Percentiles rank a stretch among this genome's conserved stretches.
Evolutionary conservation across 30 jellyfish, hydroid and myxozoan species (phyloP).

Genomic region (Aurelia aurita complex sp. Pacific): DNA sequence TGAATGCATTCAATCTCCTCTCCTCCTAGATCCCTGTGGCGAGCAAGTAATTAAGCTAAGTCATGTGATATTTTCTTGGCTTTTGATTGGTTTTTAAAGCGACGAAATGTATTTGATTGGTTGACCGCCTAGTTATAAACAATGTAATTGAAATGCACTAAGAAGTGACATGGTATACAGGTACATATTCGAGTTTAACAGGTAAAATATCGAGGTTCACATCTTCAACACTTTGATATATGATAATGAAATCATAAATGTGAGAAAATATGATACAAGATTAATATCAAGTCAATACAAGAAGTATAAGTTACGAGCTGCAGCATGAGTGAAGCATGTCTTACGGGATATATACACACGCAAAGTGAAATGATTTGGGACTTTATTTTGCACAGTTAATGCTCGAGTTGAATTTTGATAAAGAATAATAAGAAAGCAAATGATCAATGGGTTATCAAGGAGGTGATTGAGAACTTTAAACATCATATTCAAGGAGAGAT

Average conservation of each 20-base stretch:
- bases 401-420: no score
- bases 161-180: slow-evolving; percentile 12
- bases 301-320: neutral
- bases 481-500: no score
- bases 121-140: slow-evolving; percentile 14
- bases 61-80: neutral
- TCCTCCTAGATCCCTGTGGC: no score
- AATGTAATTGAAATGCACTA: slow-evolving; percentile 32
- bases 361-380: neutral
- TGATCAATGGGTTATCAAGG: no score
- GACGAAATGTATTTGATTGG: neutral
- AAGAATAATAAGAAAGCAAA: no score
- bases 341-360: neutral
- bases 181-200: slow-evolving; percentile 6
- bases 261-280: no score
- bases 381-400: neutral
- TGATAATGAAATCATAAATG: neutral
- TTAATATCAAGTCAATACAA: neutral
- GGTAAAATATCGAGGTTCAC: neutral
- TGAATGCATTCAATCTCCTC: no score
- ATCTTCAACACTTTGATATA: neutral
- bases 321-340: no score
- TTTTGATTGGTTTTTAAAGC: neutral
- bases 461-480: no score
- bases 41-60: no score